A percentile compares a stretch with the other conserved stretches of the same genome.
phyloP scores from a whole-genome alignment of 2,797 vertebrate species.

The Podarcis siculus region DNA sequence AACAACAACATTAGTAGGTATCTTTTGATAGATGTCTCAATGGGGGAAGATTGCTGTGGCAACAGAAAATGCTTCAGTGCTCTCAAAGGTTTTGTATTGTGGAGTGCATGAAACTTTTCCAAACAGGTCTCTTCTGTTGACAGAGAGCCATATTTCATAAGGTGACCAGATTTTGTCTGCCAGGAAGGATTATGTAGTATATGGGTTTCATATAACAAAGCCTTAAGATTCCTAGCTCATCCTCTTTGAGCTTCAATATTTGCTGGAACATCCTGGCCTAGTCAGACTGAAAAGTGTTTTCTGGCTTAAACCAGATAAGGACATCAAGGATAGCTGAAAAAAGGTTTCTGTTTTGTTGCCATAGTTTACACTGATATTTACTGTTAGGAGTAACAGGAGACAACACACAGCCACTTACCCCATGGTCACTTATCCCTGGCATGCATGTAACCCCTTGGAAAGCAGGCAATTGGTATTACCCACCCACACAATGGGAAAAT shows the following conservation, averaged over 20 bases:
- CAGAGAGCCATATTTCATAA: slow-evolving; percentile 32
- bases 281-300: not conserved
- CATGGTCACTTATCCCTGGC: not conserved
- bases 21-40: slow-evolving; percentile 24
- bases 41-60: slow-evolving; percentile 7
- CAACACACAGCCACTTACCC: not conserved
- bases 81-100: slow-evolving; percentile 24
- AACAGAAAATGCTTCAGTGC: slow-evolving; percentile 26
- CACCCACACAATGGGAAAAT: not conserved
- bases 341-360: not conserved
- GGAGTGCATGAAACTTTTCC: slow-evolving; percentile 4
- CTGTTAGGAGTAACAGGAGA: too few relatives aligned
- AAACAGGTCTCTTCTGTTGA: not conserved
- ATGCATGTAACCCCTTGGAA: not conserved
- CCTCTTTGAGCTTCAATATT: not conserved
- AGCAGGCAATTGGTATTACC: too few relatives aligned
- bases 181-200: not conserved
- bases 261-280: not conserved
- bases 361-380: not conserved
- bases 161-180: slow-evolving; percentile 23
- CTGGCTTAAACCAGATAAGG: not conserved
- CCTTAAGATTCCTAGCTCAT: not conserved
- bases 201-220: slow-evolving; percentile 28
- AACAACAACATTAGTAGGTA: slow-evolving; percentile 13
- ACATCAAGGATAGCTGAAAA: not conserved